Evolutionary conservation across 2,797 vertebrate species (phyloP).

Genomic region (Leptatherina wallacei): DNA sequence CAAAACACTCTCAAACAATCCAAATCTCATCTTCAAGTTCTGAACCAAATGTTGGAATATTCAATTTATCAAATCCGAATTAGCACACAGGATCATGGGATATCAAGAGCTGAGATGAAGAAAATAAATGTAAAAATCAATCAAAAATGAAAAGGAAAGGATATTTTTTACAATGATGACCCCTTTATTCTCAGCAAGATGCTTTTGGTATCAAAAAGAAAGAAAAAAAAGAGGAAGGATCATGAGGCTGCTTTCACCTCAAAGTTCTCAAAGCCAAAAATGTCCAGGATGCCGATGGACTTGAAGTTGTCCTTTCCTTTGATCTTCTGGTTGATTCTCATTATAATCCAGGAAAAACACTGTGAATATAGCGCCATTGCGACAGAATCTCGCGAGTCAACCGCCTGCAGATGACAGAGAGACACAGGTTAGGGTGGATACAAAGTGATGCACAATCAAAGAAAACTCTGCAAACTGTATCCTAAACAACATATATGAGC

Average conservation of each 20-base stretch:
- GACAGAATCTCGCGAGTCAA: conserved; percentile 91
- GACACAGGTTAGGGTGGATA: conserved; percentile 33
- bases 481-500: conserved; percentile 12
- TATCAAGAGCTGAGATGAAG: neutral
- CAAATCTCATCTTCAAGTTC: neutral
- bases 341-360: conserved; percentile 94
- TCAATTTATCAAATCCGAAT: neutral
- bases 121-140: neutral
- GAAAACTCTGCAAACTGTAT: conserved; percentile 16
- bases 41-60: neutral
- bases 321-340: conserved; percentile 91
- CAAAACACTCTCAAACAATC: neutral
- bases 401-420: conserved; percentile 79
- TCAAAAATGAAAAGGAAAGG: neutral
- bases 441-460: conserved; percentile 26
- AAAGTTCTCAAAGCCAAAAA: conserved; percentile 95
- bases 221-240: no score
- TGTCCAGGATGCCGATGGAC: conserved; percentile 93
- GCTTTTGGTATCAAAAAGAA: neutral
- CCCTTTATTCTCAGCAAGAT: neutral
- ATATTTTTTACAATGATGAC: neutral
- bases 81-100: neutral
- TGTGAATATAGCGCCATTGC: conserved; percentile 93
- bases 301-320: conserved; percentile 93
- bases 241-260: conserved; percentile 78